phyloP scores from a whole-genome alignment of 92 coral and sea anemone species.

The Heteractis magnifica region DNA sequence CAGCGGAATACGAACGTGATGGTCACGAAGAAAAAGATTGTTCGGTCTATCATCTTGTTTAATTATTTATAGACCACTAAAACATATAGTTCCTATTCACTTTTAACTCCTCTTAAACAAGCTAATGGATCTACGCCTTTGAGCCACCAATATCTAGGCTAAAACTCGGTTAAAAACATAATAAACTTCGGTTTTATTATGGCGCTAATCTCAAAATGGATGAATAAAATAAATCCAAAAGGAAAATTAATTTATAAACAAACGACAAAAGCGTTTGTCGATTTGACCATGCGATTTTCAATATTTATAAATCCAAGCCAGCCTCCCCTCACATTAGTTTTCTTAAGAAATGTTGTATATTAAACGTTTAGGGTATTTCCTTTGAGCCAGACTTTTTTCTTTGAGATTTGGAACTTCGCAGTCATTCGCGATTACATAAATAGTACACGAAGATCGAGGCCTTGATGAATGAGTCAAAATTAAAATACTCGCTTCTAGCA shows the following conservation, averaged over 20 bases:
- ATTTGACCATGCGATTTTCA: not conserved
- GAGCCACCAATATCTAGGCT: not conserved
- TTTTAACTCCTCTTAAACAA: constrained; percentile 14
- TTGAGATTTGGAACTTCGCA: not conserved
- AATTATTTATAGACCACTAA: constrained; percentile 15
- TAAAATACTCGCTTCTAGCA: not conserved
- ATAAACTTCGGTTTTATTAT: not conserved
- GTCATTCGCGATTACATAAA: not conserved
- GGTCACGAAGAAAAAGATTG: not conserved
- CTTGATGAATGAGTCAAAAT: not conserved
- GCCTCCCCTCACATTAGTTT: not conserved
- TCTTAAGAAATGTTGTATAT: not conserved
- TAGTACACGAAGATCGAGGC: not conserved
- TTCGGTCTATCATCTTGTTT: not conserved
- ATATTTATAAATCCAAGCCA: not conserved
- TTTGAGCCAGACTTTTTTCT: not conserved
- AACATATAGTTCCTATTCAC: constrained; percentile 14
- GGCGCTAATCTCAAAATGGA: not conserved
- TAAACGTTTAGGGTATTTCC: not conserved
- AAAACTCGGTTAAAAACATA: not conserved
- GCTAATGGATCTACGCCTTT: constrained; percentile 3
- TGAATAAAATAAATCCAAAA: not conserved
- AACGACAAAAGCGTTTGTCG: not conserved
- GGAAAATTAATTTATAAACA: not conserved
- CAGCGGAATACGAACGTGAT: not conserved